Base-by-base conservation (phyloP, 2,113 vertebrate genomes). In the Mesembrinibis cayennensis region DNA sequence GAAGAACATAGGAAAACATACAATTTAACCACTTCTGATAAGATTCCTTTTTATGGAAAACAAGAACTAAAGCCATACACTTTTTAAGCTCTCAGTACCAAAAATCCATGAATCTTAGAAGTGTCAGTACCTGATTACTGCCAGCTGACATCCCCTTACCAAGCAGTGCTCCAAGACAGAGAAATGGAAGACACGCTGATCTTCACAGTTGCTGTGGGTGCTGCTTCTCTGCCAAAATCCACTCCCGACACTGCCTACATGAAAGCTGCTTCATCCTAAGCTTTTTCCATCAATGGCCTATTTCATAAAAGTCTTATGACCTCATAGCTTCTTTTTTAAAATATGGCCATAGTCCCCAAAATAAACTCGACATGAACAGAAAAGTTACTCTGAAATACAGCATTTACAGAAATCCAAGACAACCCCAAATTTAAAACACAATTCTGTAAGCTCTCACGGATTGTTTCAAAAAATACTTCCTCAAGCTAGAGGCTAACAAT, bases 271-370 rank as follows among this genome's bases (percentile, higher is more conserved):
- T 82, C 87, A 82, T 89, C 73, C 34, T 84, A 79, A 89, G 79
- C n/a, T 61, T 90, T 87, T 85, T 85, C 56, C 52, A 95, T 92
- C 94, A 94, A 94, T 87, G 89, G 81, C 81, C 83, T 95, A 86
- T 81, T 96, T 95, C 95, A 93, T 90, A 70, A 25, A 91, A 96
- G 29, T 44, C 73, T 82, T 71, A 86, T 95, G 86, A 95, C 45
- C 16, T 95, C 83, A 89, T 69, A 91, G 62, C 34, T 84, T 59
- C 50, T 90, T 89, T 93, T 95, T 82, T 40, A 94, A 95, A 95
- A 58, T 34, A 79, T 40, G 45, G 42, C 56, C 59, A 16, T 23
- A 79, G 78, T 65, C 58, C 80, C 56, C 84, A 67, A 59, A 94
- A 94, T 87, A 89, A 93, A 72, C 40, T 77, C 2, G 0, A 73